Evolutionary conservation across 2,113 vertebrate species (phyloP).

Genomic region (Sinocyclocheilus grahami): DNA sequence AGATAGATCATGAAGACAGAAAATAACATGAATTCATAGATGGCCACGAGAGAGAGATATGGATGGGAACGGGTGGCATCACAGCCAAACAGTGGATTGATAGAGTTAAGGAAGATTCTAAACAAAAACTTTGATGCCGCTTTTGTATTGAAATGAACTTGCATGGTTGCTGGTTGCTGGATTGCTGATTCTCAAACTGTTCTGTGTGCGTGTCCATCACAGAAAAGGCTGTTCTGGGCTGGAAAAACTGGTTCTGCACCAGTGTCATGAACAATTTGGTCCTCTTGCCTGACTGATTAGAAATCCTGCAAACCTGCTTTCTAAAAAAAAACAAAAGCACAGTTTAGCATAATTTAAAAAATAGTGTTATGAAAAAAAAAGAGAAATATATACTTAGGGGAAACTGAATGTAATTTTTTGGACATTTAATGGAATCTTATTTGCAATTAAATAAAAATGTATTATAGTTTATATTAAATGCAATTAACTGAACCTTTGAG

Average conservation of each 20-base stretch:
- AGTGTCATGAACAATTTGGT: not conserved
- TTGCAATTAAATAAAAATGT: too few relatives aligned
- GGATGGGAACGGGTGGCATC: not conserved
- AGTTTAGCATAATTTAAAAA: too few relatives aligned
- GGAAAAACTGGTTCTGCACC: not conserved
- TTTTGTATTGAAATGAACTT: not conserved
- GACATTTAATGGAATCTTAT: too few relatives aligned
- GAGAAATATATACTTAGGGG: too few relatives aligned
- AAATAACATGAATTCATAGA: conserved; percentile 51
- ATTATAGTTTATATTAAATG: too few relatives aligned
- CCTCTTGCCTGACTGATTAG: not conserved
- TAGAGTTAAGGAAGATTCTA: not conserved
- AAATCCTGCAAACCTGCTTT: not conserved
- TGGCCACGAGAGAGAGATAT: conserved; percentile 19
- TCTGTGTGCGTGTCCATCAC: not conserved
- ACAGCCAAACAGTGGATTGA: not conserved
- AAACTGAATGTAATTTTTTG: too few relatives aligned
- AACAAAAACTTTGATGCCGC: not conserved
- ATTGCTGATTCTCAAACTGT: not conserved
- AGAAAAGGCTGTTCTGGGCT: not conserved
- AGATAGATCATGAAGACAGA: conserved; percentile 55
- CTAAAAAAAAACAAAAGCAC: too few relatives aligned
- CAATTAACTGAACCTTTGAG: too few relatives aligned
- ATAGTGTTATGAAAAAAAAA: too few relatives aligned
- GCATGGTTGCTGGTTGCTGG: not conserved